These are phyloP conservation scores for Cottus gobio DNA, from an alignment of 2,113 vertebrate genomes.

Conservation along the genomic window DNA sequence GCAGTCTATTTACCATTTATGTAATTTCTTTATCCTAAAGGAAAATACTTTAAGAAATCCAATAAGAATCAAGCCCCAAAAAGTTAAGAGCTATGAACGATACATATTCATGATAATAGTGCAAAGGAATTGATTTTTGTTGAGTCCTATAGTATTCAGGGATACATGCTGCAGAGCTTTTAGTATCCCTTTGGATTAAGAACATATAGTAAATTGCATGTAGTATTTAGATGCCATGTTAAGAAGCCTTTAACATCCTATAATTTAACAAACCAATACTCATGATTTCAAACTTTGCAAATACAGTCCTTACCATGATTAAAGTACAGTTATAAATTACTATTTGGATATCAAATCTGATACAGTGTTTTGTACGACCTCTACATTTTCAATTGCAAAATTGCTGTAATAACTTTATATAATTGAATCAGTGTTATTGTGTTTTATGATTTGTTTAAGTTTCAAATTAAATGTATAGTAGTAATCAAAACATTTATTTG, in stretches of 20 bases:
- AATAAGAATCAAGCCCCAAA: slow-evolving; percentile 14
- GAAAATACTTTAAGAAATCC: slow-evolving; percentile 20
- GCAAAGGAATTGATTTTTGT: neutral
- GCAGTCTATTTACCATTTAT: neutral
- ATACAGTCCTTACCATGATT: neutral
- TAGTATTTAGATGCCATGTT: neutral
- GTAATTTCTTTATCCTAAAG: slow-evolving; percentile 12
- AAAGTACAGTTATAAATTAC: neutral
- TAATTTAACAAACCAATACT: neutral
- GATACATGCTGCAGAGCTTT: slow-evolving; percentile 6
- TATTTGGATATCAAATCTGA: slow-evolving; percentile 15
- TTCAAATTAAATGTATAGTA: neutral
- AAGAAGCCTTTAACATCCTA: neutral
- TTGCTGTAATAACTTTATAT: neutral
- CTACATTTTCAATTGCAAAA: neutral
- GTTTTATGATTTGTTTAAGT: neutral
- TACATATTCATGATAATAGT: neutral
- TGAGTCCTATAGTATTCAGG: neutral
- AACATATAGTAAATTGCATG: neutral
- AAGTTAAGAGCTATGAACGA: neutral
- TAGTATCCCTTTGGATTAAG: neutral
- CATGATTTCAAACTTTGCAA: neutral
- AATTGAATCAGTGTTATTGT: neutral
- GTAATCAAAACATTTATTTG: neutral
- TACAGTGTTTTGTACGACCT: no score